A percentile compares a stretch with the other conserved stretches of the same genome.
These are phyloP conservation scores for Trichonephila clavipes DNA, from an alignment of 1,140 invertebrate species.

Conservation along the genomic window DNA sequence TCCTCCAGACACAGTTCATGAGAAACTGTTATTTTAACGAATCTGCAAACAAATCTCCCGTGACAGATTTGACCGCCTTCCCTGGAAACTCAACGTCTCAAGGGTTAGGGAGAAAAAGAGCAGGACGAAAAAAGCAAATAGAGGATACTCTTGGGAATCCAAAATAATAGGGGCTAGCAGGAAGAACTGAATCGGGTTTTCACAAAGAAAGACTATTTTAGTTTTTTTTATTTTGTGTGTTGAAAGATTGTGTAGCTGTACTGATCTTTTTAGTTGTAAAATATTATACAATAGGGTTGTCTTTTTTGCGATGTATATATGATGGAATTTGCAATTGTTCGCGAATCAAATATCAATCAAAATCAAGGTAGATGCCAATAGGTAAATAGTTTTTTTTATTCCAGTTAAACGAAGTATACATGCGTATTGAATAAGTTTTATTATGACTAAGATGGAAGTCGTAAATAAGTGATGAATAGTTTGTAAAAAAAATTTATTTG, in stretches of 20 bases:
- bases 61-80: conserved; percentile 37
- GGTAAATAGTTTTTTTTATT: not conserved
- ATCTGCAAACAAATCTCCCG: conserved; percentile 15
- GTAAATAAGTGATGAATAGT: not conserved
- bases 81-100: not conserved
- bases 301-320: not conserved
- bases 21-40: not conserved
- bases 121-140: not conserved
- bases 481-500: too few relatives aligned
- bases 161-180: not conserved
- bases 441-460: not conserved
- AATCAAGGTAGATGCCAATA: not conserved
- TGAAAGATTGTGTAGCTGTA: not conserved
- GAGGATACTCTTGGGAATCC: not conserved
- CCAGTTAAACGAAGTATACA: not conserved
- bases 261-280: not conserved
- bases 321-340: not conserved
- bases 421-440: not conserved
- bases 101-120: not conserved
- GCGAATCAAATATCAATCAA: not conserved
- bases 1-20: not conserved
- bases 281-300: not conserved
- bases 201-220: not conserved
- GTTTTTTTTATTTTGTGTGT: not conserved
- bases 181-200: not conserved